These are phyloP conservation scores for Epinotia nisella DNA, from an alignment of 2,888 invertebrate species.

Conservation along the genomic window DNA sequence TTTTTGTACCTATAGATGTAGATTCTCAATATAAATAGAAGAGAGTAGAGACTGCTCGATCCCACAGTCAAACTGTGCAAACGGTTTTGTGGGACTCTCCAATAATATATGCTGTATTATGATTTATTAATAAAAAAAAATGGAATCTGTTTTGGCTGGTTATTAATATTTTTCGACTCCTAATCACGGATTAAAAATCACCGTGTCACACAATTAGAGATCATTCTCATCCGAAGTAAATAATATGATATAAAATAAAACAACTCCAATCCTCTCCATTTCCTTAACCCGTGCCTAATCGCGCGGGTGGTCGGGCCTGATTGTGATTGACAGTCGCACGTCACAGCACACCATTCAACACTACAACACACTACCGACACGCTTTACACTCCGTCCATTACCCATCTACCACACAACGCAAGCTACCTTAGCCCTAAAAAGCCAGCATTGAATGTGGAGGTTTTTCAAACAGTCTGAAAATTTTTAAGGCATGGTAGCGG, in stretches of 20 bases:
- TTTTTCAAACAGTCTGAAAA: background rate
- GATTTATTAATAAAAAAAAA: too few species aligned
- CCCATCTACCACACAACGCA: background rate
- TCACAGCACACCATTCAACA: constrained; percentile 47
- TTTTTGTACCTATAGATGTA: too few species aligned
- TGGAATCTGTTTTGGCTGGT: too few species aligned
- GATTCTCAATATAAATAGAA: too few species aligned
- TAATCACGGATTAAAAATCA: too few species aligned
- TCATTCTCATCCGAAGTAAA: too few species aligned
- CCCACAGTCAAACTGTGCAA: too few species aligned
- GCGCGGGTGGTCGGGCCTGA: constrained; percentile 50
- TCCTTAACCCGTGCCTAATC: constrained; percentile 45
- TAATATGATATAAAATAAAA: background rate
- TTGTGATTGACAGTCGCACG: constrained; percentile 51
- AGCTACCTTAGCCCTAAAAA: background rate
- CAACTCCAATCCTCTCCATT: constrained; percentile 24
- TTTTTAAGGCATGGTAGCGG: background rate
- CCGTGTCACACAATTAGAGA: too few species aligned
- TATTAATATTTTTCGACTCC: too few species aligned
- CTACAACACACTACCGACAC: background rate
- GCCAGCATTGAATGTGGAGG: background rate
- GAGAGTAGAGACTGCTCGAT: too few species aligned
- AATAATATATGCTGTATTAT: too few species aligned
- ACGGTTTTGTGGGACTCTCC: too few species aligned
- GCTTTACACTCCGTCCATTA: constrained; percentile 7